A percentile compares a stretch with the other conserved stretches of the same genome.
Evolutionary conservation across 2,113 vertebrate genomes (phyloP).

Genomic region (Ascaphus truei): DNA sequence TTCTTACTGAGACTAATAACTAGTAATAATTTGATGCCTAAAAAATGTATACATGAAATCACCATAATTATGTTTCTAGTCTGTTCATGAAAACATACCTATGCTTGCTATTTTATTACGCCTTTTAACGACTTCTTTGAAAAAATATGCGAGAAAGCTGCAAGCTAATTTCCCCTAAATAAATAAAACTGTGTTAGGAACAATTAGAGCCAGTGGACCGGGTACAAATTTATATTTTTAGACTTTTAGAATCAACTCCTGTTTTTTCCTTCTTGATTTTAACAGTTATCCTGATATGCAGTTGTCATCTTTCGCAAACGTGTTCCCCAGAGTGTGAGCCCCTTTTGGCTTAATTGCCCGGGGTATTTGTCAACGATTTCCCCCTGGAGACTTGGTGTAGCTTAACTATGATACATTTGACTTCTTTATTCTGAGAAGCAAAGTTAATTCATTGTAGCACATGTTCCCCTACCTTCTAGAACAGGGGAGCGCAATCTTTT

Average conservation of each 20-base stretch:
- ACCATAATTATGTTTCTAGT: conserved; percentile 66
- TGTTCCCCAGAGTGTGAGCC: conserved; percentile 61
- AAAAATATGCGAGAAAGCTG: conserved; percentile 69
- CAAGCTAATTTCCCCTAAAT: conserved; percentile 63
- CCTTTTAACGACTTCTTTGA: conserved; percentile 71
- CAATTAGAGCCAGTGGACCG: conserved; percentile 68
- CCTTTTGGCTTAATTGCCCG: conserved; percentile 64
- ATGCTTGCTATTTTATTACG: conserved; percentile 74
- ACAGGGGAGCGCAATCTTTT: no score
- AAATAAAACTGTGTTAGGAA: conserved; percentile 68
- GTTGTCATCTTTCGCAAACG: conserved; percentile 59
- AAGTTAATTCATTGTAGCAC: conserved; percentile 59
- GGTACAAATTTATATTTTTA: conserved; percentile 65
- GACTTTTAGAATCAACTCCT: conserved; percentile 56
- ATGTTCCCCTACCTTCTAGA: no score
- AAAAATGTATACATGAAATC: no score
- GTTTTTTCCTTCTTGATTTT: conserved; percentile 57
- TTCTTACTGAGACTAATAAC: no score
- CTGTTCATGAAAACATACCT: conserved; percentile 67
- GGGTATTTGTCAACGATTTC: conserved; percentile 57
- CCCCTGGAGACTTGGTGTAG: conserved; percentile 60
- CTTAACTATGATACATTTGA: conserved; percentile 63
- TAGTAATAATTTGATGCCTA: no score
- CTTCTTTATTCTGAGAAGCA: conserved; percentile 47
- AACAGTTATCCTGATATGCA: conserved; percentile 40